Evolutionary conservation across 2,113 vertebrate genomes (phyloP).

Genomic region (Amphilophus citrinellus): DNA sequence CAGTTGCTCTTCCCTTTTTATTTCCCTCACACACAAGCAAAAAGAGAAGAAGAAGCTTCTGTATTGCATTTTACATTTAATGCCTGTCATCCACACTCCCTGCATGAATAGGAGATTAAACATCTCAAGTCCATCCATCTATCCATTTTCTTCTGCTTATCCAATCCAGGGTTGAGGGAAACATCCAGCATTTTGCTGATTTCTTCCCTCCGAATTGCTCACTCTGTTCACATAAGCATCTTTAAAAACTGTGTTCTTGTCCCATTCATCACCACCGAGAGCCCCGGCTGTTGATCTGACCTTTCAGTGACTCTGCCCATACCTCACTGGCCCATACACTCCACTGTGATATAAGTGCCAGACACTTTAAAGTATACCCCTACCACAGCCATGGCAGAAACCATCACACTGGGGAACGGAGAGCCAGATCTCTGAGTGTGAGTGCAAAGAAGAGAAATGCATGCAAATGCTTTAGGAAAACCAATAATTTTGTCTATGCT

Average conservation of each 20-base stretch:
- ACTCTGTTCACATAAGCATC: slow-evolving; percentile 44
- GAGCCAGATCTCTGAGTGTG: slow-evolving; percentile 3
- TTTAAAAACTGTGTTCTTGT: slow-evolving; percentile 30
- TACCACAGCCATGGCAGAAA: slow-evolving; percentile 2
- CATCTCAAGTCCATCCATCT: slow-evolving; percentile 2
- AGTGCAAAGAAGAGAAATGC: slow-evolving; percentile 26
- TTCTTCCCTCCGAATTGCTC: slow-evolving; percentile 30
- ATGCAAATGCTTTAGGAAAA: slow-evolving; percentile 15
- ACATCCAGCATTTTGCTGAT: slow-evolving; percentile 40
- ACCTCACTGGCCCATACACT: slow-evolving; percentile 10
- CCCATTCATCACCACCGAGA: slow-evolving; percentile 26
- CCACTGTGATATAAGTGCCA: slow-evolving; percentile 51
- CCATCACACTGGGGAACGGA: slow-evolving; percentile 1
- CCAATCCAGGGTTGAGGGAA: too few species aligned
- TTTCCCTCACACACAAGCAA: not conserved
- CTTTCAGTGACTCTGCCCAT: slow-evolving; percentile 40
- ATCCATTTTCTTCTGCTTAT: too few species aligned
- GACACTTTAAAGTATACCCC: slow-evolving; percentile 31
- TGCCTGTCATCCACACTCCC: not conserved
- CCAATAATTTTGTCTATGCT: slow-evolving; percentile 11
- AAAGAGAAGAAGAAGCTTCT: not conserved
- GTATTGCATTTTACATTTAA: slow-evolving; percentile 52
- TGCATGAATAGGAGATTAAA: slow-evolving; percentile 54
- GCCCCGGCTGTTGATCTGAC: slow-evolving; percentile 30
- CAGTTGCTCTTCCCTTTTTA: slow-evolving; percentile 1